phyloP scores from a whole-genome alignment of 2,113 vertebrate species.

The Dasyurus viverrinus region DNA sequence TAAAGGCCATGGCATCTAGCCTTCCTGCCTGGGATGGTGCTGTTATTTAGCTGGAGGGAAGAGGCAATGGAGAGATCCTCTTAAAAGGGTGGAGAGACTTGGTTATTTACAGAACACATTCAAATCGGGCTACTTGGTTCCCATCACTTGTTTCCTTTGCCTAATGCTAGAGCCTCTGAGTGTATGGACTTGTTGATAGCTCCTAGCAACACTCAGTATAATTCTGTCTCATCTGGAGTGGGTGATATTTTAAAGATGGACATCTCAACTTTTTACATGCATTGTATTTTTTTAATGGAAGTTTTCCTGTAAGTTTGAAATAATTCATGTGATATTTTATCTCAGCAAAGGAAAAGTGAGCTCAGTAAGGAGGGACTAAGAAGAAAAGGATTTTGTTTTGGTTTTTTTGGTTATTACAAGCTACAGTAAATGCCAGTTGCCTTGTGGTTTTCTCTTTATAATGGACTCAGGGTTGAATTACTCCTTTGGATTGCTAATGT shows the following conservation, averaged over 20 bases:
- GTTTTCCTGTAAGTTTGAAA: slow-evolving; percentile 64
- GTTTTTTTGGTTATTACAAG: not conserved
- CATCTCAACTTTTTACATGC: slow-evolving; percentile 56
- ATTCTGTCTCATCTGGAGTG: slow-evolving; percentile 47
- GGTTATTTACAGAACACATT: slow-evolving; percentile 42
- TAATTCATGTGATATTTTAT: not conserved
- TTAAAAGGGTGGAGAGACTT: slow-evolving; percentile 40
- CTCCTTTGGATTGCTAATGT: slow-evolving; percentile 39
- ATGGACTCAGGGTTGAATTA: slow-evolving; percentile 44
- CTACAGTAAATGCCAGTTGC: not conserved
- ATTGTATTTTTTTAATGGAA: slow-evolving; percentile 65
- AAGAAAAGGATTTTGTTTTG: not conserved
- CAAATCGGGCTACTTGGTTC: slow-evolving; percentile 32
- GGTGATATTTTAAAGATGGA: slow-evolving; percentile 68
- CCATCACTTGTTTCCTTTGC: slow-evolving; percentile 44
- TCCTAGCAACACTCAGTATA: slow-evolving; percentile 29
- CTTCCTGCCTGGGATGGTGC: slow-evolving; percentile 54
- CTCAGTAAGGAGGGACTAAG: slow-evolving; percentile 15
- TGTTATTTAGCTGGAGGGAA: slow-evolving; percentile 44
- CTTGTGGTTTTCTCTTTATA: slow-evolving; percentile 35
- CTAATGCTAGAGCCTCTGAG: not conserved
- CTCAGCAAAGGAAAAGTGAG: slow-evolving; percentile 4
- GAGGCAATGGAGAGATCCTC: slow-evolving; percentile 7
- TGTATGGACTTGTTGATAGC: slow-evolving; percentile 11
- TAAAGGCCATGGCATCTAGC: slow-evolving; percentile 4